Evolutionary conservation across 2,113 vertebrate genomes (phyloP).

Genomic region (Hucho hucho): DNA sequence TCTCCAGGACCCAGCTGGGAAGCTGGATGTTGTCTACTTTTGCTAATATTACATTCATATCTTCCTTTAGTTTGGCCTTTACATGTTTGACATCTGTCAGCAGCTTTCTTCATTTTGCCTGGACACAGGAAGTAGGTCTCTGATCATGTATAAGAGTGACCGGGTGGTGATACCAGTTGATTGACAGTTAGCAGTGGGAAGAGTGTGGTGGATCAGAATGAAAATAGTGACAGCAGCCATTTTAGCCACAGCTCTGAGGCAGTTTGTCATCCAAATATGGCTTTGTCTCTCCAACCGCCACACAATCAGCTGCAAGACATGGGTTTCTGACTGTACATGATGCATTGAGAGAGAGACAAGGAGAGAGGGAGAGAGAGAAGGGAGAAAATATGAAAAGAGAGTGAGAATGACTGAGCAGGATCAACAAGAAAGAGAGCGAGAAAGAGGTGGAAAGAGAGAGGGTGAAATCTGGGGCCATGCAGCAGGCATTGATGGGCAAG

Average conservation of each 20-base stretch:
- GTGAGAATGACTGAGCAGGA: slow-evolving; percentile 7
- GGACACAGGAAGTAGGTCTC: slow-evolving; percentile 37
- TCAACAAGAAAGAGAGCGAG: slow-evolving; percentile 18
- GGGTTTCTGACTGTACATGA: slow-evolving; percentile 37
- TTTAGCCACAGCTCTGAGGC: too few species aligned
- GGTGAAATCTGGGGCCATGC: slow-evolving; percentile 80
- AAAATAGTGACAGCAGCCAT: too few species aligned
- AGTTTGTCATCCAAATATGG: too few species aligned
- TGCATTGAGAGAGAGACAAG: slow-evolving; percentile 12
- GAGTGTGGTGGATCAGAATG: slow-evolving; percentile 27
- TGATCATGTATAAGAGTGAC: slow-evolving; percentile 40
- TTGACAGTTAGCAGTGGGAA: not conserved
- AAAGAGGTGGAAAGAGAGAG: slow-evolving; percentile 18
- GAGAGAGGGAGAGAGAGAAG: not conserved
- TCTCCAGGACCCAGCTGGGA: not conserved
- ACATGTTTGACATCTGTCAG: not conserved
- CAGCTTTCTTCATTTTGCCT: slow-evolving; percentile 56
- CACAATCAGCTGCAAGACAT: slow-evolving; percentile 36
- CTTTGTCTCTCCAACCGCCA: too few species aligned
- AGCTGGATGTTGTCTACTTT: not conserved
- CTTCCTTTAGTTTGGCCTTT: not conserved
- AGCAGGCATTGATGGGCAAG: slow-evolving; percentile 54
- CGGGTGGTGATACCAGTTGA: slow-evolving; percentile 33
- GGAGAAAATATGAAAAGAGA: not conserved
- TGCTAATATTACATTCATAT: not conserved